Evolutionary conservation across 2,797 vertebrate species (phyloP).

Genomic region (Sciurus carolinensis): DNA sequence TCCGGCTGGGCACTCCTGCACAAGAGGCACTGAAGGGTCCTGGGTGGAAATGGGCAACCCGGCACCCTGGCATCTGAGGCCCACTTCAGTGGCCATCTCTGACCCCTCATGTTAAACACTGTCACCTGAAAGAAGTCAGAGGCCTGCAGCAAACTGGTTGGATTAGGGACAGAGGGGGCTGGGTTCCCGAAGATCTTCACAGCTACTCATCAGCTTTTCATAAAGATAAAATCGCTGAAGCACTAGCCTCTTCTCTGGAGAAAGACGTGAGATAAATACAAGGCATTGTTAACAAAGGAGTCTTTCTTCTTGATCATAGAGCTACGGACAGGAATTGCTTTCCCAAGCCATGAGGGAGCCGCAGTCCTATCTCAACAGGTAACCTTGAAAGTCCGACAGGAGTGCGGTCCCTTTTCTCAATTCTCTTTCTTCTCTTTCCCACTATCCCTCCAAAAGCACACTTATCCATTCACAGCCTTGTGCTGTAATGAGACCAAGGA

Average conservation of each 20-base stretch:
- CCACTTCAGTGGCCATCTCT: not conserved
- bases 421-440: conserved; percentile 72
- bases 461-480: conserved; percentile 83
- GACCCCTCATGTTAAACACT: not conserved
- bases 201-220: conserved; percentile 63
- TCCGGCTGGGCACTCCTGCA: not conserved
- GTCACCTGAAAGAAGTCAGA: not conserved
- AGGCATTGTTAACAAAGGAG: conserved; percentile 83
- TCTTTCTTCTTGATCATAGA: conserved; percentile 90
- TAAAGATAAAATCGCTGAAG: conserved; percentile 77
- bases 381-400: conserved; percentile 89
- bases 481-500: conserved; percentile 40
- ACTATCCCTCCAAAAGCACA: conserved; percentile 75
- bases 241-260: conserved; percentile 64
- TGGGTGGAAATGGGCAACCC: not conserved
- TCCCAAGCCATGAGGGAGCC: conserved; percentile 83
- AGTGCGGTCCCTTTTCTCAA: conserved; percentile 82
- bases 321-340: conserved; percentile 87
- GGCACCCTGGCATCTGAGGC: rapidly evolving
- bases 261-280: conserved; percentile 79
- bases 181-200: conserved; percentile 63
- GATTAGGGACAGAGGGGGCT: conserved; percentile 31
- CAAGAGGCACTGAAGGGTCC: not conserved
- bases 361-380: conserved; percentile 84
- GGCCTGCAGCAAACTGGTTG: not conserved